phyloP scores from a whole-genome alignment of 2,797 vertebrate genomes.

The Alcedo quadribrachys region DNA sequence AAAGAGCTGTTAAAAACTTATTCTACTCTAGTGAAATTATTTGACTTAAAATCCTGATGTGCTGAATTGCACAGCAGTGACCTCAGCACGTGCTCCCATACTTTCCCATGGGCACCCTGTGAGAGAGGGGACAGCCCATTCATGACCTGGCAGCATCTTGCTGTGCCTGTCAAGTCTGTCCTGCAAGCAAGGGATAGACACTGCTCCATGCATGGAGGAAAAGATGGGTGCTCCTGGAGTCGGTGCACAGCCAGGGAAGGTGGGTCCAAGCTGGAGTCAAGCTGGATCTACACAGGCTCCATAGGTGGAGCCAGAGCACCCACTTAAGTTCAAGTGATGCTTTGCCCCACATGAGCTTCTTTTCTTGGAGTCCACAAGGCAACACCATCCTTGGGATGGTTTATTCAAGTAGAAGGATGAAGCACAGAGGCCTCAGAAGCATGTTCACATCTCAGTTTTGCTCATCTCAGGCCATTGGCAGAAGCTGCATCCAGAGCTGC shows the following conservation, averaged over 20 bases:
- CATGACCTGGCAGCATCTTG: accelerated
- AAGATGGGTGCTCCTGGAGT: background rate
- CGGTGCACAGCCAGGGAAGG: accelerated
- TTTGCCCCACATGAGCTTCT: accelerated
- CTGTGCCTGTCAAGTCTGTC: background rate
- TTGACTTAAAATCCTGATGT: background rate
- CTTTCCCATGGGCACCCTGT: accelerated
- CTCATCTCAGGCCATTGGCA: background rate
- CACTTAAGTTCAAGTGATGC: background rate
- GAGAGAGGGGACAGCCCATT: background rate
- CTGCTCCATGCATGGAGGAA: background rate
- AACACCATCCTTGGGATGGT: background rate
- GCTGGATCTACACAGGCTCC: background rate
- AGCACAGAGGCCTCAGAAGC: background rate
- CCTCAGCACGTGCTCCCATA: accelerated
- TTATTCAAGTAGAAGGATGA: background rate
- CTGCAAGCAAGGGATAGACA: accelerated
- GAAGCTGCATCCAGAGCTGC: background rate
- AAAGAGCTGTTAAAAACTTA: background rate
- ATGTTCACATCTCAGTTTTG: accelerated
- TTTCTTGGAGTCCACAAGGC: background rate
- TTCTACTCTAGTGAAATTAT: background rate
- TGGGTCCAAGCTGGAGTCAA: background rate
- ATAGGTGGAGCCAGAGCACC: background rate
- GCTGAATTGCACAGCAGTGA: background rate